A percentile compares a stretch with the other conserved stretches of the same genome.
phyloP scores from a whole-genome alignment of 1,140 invertebrate genomes.

The Cyrtorhinus lividipennis region DNA sequence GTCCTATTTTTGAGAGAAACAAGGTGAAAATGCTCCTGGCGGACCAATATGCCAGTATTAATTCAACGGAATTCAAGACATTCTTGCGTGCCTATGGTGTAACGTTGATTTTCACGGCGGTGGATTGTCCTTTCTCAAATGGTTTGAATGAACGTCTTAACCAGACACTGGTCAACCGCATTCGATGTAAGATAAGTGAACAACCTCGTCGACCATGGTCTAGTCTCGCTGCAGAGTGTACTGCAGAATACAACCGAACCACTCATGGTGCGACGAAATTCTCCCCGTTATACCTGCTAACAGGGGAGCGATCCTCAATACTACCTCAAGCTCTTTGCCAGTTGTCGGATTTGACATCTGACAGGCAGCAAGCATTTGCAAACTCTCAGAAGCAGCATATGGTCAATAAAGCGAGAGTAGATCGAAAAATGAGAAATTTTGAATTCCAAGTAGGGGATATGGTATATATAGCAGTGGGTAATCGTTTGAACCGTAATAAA shows the following conservation, averaged over 20 bases:
- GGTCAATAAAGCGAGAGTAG: background rate
- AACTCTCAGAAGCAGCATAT: background rate
- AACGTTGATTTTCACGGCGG: background rate
- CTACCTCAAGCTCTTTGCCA: background rate
- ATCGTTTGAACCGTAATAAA: background rate
- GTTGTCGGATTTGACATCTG: background rate
- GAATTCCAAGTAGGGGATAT: background rate
- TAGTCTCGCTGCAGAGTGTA: background rate
- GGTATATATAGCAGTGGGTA: background rate
- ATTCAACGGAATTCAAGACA: conserved; percentile 20
- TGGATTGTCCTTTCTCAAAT: background rate
- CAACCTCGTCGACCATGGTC: background rate
- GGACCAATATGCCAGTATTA: conserved; percentile 26
- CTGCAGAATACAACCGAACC: background rate
- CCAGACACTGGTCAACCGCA: background rate
- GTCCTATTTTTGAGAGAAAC: conserved; percentile 12
- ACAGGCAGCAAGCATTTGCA: background rate
- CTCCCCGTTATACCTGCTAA: background rate
- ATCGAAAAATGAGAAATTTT: background rate
- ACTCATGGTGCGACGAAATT: background rate
- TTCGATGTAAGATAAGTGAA: conserved; percentile 9
- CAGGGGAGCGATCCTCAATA: background rate
- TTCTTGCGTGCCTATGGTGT: background rate
- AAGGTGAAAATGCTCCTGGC: conserved; percentile 21
- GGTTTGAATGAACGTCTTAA: conserved; percentile 12